These are phyloP conservation scores for Thera obeliscata DNA, from an alignment of 2,888 invertebrate genomes.

Conservation along the genomic window DNA sequence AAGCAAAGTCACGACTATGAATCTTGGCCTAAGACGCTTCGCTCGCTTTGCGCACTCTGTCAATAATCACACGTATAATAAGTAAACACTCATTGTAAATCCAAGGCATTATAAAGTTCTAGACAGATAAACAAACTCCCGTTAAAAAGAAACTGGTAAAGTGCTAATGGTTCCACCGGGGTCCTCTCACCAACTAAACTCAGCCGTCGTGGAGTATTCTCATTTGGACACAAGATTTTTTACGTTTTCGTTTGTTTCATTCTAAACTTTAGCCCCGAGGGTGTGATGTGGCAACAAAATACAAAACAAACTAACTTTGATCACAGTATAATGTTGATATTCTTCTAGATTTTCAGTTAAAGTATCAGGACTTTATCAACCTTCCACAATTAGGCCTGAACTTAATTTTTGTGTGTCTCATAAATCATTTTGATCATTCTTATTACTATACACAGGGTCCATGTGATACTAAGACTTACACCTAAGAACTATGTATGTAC, in stretches of 20 bases:
- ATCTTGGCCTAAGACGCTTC: no score
- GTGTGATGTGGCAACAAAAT: conserved; percentile 12
- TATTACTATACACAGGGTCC: no score
- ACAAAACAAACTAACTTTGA: conserved; percentile 1
- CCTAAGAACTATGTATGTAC: no score
- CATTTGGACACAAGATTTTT: conserved; percentile 29
- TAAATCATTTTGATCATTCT: no score
- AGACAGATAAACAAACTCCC: conserved; percentile 13
- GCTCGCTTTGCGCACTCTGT: no score
- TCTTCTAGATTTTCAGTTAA: background rate
- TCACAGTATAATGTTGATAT: background rate
- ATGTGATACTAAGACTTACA: no score
- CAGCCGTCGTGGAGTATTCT: conserved; percentile 25
- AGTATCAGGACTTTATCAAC: no score
- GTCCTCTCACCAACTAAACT: conserved; percentile 34
- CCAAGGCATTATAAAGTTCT: background rate
- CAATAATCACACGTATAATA: no score
- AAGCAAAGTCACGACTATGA: no score
- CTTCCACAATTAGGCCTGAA: no score
- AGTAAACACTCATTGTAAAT: background rate
- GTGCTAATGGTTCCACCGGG: conserved; percentile 39
- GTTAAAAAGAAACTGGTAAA: conserved; percentile 27
- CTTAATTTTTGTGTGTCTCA: no score
- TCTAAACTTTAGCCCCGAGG: conserved; percentile 22
- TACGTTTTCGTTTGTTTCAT: conserved; percentile 23